Base-by-base conservation (phyloP, 2,888 invertebrate genomes). In the Diadegma fenestrale region DNA sequence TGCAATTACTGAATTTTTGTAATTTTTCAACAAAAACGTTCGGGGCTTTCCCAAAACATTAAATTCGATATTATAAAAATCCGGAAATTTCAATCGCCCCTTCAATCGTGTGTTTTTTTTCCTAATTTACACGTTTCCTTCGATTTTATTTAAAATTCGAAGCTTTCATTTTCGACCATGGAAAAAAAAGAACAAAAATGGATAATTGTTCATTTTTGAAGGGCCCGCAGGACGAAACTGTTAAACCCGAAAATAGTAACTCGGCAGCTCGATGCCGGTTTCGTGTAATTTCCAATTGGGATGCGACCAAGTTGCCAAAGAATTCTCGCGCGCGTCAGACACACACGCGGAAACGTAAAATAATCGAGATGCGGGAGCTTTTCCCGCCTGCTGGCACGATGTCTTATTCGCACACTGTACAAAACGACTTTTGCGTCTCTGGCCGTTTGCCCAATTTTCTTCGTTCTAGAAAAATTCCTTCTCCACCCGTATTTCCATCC, bases 171-270 rank as follows among this genome's bases (percentile, higher is more conserved):
- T 54, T 54, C 10, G 33, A 33, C 0, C 4, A 10, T 3, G 22
- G 8, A 22, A 54, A 19, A 22, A 54, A 54, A 54, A 22, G 12
- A 4, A 3, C 0, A 0, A 12, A 26, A 19, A 1, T 8, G n/a
- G n/a, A 4, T 12, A 54, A 54, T 6, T 22, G 0, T 19, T 7
- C 2, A 22, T 22, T 22, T 54, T 2, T 41, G 10, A 19, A 66
- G 19, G 66, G 37, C 58, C 22, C 14, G 33, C n/a, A 30, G 45
- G 30, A 12, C 33, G 66, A 66, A 61, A 43, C 66, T 33, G 22
- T 66, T 73, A 73, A 22, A 68, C 80, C 68, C 22, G 61, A 75
- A 79, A 83, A 83, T 79, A 83, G 75, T 79, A 33, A 12, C 77
- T 26, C 63, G 43, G 12, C 66, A 22, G 19, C n/a, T 43, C 17